Evolutionary conservation across 1,140 invertebrate species (phyloP), one percentile per base, ranked within the genome.

Genomic region (Hylyphantes graminicola): DNA sequence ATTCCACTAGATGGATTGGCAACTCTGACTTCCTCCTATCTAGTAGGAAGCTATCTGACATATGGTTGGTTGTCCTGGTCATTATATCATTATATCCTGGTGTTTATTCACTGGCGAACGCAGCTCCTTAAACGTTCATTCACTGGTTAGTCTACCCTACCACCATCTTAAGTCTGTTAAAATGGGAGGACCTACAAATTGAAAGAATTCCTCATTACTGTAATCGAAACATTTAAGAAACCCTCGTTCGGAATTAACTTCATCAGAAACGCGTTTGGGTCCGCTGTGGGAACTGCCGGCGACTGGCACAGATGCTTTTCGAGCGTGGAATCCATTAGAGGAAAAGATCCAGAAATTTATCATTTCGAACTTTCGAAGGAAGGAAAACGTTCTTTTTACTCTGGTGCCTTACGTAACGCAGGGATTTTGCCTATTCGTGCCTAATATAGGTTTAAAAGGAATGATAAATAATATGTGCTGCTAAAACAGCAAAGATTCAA

Each of bases 201-300:
- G 80, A 83, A 83, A 83, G 80, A 83, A 83, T 83, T 83, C 80
- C 80, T 83, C 80, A 74, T 83, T 83, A 83, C 50, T 65, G 80
- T 83, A 83, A 83, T 83, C 80, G 80, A 83, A 83, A 70, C 80
- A 83, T 83, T 83, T 74, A 54, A 72, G 51, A 64, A 83, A 72
- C 68, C 75, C 75, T 83, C 51, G 48, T 19, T 64, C n/a, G 55
- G 72, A 83, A 83, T 83, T 83, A 83, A 83, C 80, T 83, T 83
- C 80, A 83, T 83, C 80, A 83, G 75, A 83, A 83, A 83, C 80
- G 61, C 70, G 80, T 74, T 83, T 65, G 48, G 61, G 76, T 35
- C 35, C 35, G 35, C 35, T 59, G 80, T 83, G 80, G 80, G 80
- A 83, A 83, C 35, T 83, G 80, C 61, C n/a, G 55, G 48, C 59